Percentiles rank a stretch among this genome's conserved stretches.
Evolutionary conservation across 2,888 invertebrate species (phyloP).

Genomic region (Apotomis turbidana): DNA sequence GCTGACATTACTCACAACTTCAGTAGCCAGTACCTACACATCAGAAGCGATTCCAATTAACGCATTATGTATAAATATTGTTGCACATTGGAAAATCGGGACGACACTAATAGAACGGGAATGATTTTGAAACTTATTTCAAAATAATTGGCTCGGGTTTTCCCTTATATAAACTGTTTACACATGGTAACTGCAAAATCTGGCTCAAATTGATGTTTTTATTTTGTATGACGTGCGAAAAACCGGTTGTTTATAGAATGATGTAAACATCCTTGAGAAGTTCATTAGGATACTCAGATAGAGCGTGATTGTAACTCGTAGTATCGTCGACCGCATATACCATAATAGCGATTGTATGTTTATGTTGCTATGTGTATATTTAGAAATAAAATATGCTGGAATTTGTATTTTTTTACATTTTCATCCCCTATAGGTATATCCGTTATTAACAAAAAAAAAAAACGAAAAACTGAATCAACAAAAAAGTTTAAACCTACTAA

Average conservation of each 20-base stretch:
- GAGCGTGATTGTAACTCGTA: conserved; percentile 48
- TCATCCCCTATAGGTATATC: too few species aligned
- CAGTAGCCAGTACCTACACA: neutral
- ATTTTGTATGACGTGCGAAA: conserved; percentile 47
- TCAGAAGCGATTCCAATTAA: conserved; percentile 11
- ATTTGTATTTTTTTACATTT: neutral
- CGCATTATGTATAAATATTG: neutral
- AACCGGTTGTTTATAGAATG: conserved; percentile 59
- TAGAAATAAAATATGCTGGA: neutral
- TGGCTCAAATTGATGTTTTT: conserved; percentile 2
- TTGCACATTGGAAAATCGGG: neutral
- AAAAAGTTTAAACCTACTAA: too few species aligned
- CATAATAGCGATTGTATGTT: neutral
- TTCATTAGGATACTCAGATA: conserved; percentile 52
- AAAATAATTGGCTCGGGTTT: neutral
- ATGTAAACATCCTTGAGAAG: conserved; percentile 65
- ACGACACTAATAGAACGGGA: neutral
- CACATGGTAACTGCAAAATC: conserved; percentile 6
- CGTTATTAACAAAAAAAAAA: too few species aligned
- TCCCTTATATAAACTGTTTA: neutral
- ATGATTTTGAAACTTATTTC: neutral
- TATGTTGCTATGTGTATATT: neutral
- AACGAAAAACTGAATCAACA: too few species aligned
- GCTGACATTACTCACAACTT: conserved; percentile 26
- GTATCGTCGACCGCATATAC: conserved; percentile 36